phyloP scores from a whole-genome alignment of 2,888 invertebrate genomes.

The Biston betularia region DNA sequence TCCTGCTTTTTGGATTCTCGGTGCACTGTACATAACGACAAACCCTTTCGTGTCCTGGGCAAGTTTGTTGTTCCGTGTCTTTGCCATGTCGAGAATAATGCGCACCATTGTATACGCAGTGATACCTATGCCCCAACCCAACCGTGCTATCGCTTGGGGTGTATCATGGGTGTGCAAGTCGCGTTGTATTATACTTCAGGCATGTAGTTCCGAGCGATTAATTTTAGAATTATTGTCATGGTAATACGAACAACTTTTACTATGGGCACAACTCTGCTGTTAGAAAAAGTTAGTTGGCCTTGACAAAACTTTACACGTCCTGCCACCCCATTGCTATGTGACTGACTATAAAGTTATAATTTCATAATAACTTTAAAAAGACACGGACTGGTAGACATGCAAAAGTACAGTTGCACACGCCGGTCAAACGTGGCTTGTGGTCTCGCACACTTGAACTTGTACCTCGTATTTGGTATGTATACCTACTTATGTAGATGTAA shows the following conservation, averaged over 20 bases:
- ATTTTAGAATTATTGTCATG: too few species aligned
- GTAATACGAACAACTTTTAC: too few species aligned
- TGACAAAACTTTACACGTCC: too few species aligned
- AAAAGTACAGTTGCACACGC: conserved; percentile 11
- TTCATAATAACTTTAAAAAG: background rate
- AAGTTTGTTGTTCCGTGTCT: conserved; percentile 70
- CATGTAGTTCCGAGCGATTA: conserved; percentile 42
- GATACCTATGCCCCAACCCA: conserved; percentile 86
- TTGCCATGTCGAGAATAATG: conserved; percentile 81
- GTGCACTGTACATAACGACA: conserved; percentile 85
- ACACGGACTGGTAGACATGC: background rate
- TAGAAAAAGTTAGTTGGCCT: too few species aligned
- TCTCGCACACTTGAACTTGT: background rate
- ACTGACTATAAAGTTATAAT: too few species aligned
- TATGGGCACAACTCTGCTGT: too few species aligned
- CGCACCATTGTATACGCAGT: conserved; percentile 89
- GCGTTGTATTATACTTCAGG: conserved; percentile 56
- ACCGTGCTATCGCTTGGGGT: conserved; percentile 64
- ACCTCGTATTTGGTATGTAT: conserved; percentile 1
- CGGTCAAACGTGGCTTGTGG: background rate
- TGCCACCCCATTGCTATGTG: too few species aligned
- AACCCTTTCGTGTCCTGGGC: conserved; percentile 72
- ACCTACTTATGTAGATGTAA: background rate
- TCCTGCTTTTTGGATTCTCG: conserved; percentile 86
- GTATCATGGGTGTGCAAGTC: conserved; percentile 67